phyloP scores from a whole-genome alignment of 2,888 invertebrate genomes.

The Plebejus anna region DNA sequence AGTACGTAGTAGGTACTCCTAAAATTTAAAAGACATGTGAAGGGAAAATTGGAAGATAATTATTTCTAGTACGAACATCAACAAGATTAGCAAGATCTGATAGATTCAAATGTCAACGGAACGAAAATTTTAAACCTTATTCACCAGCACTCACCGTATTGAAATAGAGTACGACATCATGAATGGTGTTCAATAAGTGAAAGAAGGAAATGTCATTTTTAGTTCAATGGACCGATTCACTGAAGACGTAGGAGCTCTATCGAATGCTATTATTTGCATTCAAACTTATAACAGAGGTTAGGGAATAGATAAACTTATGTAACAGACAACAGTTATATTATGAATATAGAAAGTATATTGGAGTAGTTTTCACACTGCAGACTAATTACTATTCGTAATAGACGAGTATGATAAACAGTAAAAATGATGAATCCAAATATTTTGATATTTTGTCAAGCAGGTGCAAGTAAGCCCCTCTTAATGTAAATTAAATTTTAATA shows the following conservation, averaged over 20 bases:
- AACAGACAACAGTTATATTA: background rate
- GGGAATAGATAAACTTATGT: constrained; percentile 12
- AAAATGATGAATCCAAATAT: background rate
- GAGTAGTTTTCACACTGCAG: background rate
- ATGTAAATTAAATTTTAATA: background rate
- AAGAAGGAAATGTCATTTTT: constrained; percentile 60
- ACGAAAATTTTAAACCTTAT: background rate
- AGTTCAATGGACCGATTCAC: constrained; percentile 65
- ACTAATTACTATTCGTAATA: background rate
- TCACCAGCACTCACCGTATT: background rate
- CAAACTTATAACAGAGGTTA: constrained; percentile 16
- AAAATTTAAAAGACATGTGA: background rate
- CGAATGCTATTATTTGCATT: constrained; percentile 29
- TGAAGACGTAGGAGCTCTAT: constrained; percentile 46
- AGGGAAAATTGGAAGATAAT: too few relatives aligned
- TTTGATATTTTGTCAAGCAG: background rate
- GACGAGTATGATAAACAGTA: background rate
- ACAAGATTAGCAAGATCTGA: background rate
- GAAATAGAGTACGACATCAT: constrained; percentile 30
- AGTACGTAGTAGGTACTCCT: background rate
- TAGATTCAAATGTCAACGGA: background rate
- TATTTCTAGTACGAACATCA: background rate
- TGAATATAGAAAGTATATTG: background rate
- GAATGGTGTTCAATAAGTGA: constrained; percentile 48
- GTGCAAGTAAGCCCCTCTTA: background rate